phyloP scores from a whole-genome alignment of 2,113 vertebrate species.

The Indri indri region DNA sequence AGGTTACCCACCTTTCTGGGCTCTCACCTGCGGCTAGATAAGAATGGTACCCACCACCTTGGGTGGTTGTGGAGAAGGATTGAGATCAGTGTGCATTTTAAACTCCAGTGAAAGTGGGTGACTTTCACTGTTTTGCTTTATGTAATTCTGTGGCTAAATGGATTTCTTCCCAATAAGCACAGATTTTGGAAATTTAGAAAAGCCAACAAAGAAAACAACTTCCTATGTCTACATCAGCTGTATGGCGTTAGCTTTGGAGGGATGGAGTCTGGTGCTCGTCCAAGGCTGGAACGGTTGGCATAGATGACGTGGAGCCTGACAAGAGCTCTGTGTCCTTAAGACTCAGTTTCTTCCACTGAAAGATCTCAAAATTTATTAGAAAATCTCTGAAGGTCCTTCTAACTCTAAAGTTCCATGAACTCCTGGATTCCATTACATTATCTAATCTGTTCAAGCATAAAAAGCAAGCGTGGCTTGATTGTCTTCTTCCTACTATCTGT shows the following conservation, averaged over 20 bases:
- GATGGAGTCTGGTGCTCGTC: rapidly evolving
- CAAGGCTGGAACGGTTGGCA: neutral
- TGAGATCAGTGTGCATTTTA: neutral
- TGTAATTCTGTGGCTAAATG: neutral
- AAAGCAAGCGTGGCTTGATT: neutral
- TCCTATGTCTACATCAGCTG: rapidly evolving
- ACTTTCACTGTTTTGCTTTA: neutral
- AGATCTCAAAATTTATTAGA: neutral
- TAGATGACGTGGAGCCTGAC: neutral
- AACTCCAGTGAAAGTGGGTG: neutral
- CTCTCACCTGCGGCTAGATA: neutral
- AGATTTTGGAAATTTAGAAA: neutral
- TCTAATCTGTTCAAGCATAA: neutral
- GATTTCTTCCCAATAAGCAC: neutral
- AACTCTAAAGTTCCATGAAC: neutral
- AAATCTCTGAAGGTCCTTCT: neutral
- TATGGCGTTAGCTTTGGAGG: rapidly evolving
- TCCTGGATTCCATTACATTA: rapidly evolving
- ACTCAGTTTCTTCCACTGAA: neutral
- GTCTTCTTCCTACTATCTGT: neutral
- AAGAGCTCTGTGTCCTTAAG: neutral
- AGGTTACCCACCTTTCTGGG: neutral
- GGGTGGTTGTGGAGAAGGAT: too few relatives aligned
- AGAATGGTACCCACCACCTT: rapidly evolving
- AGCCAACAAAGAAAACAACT: neutral